phyloP scores from a whole-genome alignment of 2,113 vertebrate species.

The Sclerurus mexicanus region DNA sequence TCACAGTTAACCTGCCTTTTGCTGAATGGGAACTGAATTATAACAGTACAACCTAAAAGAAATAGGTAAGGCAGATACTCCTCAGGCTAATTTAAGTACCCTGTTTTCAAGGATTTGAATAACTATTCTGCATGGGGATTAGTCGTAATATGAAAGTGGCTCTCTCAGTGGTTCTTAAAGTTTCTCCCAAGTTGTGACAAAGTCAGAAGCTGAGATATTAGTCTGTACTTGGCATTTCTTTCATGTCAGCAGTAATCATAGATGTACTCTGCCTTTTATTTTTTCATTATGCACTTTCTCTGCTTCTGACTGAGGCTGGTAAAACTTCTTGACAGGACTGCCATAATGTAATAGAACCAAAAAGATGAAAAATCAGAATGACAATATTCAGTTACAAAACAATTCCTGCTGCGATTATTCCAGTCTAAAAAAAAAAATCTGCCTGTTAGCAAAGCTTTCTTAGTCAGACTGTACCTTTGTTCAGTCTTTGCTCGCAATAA shows the following conservation, averaged over 20 bases:
- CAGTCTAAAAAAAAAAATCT: background rate
- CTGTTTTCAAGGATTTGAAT: background rate
- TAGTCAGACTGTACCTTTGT: background rate
- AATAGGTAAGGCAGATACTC: background rate
- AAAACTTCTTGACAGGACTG: conserved; percentile 11
- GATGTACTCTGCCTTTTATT: background rate
- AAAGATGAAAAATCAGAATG: background rate
- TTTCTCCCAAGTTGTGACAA: conserved; percentile 10
- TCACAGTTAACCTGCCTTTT: background rate
- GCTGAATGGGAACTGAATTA: background rate
- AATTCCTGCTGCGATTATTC: background rate
- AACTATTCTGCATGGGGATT: background rate
- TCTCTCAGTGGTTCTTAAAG: background rate
- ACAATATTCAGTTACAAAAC: background rate
- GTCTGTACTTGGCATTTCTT: conserved; percentile 9
- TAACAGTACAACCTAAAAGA: background rate
- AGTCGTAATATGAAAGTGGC: background rate
- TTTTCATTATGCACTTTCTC: background rate
- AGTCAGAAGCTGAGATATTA: background rate
- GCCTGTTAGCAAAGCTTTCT: background rate
- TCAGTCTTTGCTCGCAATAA: background rate
- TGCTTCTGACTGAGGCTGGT: background rate
- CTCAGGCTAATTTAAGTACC: background rate
- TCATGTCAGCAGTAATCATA: background rate
- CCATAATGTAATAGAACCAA: background rate